A percentile compares a stretch with the other conserved stretches of the same genome.
Conservation (phyloP, 2,113 vertebrate species). For the Vulpes lagopus region DNA sequence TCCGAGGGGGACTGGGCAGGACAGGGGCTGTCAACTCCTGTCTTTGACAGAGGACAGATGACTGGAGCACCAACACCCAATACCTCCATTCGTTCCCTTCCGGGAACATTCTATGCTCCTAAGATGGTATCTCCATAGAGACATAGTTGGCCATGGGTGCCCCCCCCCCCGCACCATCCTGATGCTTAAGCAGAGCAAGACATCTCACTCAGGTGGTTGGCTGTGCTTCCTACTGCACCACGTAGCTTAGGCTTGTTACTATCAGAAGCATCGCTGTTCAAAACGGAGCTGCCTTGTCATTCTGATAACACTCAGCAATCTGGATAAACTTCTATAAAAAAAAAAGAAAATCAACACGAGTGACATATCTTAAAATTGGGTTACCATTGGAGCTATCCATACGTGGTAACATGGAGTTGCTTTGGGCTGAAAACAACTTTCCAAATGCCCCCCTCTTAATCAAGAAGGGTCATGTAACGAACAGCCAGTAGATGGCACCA, state of each 20-base stretch:
- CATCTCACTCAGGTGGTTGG: not conserved
- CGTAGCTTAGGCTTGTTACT: not conserved
- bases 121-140: not conserved
- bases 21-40: not conserved
- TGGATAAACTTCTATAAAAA: not conserved
- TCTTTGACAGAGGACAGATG: not conserved
- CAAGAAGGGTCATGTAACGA: not conserved
- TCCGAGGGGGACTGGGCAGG: not conserved
- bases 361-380: not conserved
- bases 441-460: not conserved
- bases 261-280: not conserved
- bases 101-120: not conserved
- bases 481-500: conserved; percentile 83
- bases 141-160: not conserved
- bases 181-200: not conserved
- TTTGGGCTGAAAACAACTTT: conserved; percentile 25
- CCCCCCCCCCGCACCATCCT: not conserved
- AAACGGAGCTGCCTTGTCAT: not conserved
- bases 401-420: not conserved
- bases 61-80: not conserved
- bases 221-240: too few relatives aligned
- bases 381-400: not conserved
- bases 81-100: not conserved
- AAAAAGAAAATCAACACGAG: not conserved
- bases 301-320: not conserved